phyloP scores from a whole-genome alignment of 1,140 invertebrate species.

The Dendroctonus ponderosae region DNA sequence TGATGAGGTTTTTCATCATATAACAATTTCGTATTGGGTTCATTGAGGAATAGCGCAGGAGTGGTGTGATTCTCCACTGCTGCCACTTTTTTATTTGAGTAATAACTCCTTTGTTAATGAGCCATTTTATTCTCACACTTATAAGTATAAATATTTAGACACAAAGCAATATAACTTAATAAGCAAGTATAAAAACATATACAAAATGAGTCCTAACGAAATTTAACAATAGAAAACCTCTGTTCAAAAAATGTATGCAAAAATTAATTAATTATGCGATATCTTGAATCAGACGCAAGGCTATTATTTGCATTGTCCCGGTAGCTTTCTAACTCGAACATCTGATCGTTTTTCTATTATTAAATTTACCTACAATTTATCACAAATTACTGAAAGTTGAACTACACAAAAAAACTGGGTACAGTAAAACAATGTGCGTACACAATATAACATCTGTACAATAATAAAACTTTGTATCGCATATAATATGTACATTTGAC shows the following conservation, averaged over 20 bases:
- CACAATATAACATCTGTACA: slow-evolving; percentile 36
- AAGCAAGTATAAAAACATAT: slow-evolving; percentile 17
- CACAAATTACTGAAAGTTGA: slow-evolving; percentile 16
- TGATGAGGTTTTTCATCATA: no score
- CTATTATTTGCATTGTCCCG: no score
- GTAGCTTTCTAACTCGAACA: no score
- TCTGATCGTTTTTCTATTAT: no score
- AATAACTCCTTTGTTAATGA: background rate
- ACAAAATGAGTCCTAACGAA: background rate
- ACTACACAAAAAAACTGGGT: slow-evolving; percentile 17
- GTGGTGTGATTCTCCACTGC: no score
- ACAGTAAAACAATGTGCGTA: slow-evolving; percentile 31
- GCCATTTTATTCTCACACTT: background rate
- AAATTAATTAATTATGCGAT: slow-evolving; percentile 1
- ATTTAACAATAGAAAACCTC: slow-evolving; percentile 1
- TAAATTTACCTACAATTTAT: slow-evolving; percentile 1
- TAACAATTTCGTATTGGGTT: no score
- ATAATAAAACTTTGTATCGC: slow-evolving; percentile 31
- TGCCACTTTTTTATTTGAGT: background rate
- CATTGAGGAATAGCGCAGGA: no score
- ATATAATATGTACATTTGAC: slow-evolving; percentile 37
- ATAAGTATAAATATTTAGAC: slow-evolving; percentile 23
- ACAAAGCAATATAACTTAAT: slow-evolving; percentile 26
- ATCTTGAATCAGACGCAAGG: background rate
- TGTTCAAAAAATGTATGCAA: background rate